Conservation (phyloP, 2,797 vertebrate species). For the Malacoctenus gilli region DNA sequence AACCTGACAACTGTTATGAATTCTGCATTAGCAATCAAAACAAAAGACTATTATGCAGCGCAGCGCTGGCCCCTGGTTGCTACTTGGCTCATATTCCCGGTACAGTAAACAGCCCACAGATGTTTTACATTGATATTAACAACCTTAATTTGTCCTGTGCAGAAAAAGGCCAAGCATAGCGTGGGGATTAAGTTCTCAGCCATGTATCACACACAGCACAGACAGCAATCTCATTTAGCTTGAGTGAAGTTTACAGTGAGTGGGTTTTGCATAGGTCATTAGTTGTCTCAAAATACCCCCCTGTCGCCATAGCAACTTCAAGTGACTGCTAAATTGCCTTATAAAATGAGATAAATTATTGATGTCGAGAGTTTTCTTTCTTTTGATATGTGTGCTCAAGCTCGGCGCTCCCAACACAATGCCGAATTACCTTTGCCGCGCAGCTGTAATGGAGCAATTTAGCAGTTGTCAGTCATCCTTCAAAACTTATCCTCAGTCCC, state of each 20-base stretch:
- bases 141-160: slow-evolving; percentile 75
- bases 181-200: slow-evolving; percentile 73
- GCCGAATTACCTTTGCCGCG: slow-evolving; percentile 34
- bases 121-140: slow-evolving; percentile 81
- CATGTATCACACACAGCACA: slow-evolving; percentile 74
- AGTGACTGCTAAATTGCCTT: slow-evolving; percentile 77
- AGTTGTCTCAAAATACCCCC: slow-evolving; percentile 79
- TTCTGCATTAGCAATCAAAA: slow-evolving; percentile 76
- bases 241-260: slow-evolving; percentile 79
- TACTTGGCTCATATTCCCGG: slow-evolving; percentile 69
- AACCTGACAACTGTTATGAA: slow-evolving; percentile 75
- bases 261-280: slow-evolving; percentile 81
- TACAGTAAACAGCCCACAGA: slow-evolving; percentile 78
- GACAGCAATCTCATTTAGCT: slow-evolving; percentile 76
- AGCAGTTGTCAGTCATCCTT: slow-evolving; percentile 58
- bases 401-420: slow-evolving; percentile 51
- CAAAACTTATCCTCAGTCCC: slow-evolving; percentile 33
- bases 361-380: slow-evolving; percentile 61
- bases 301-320: slow-evolving; percentile 81
- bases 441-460: slow-evolving; percentile 53
- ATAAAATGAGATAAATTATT: slow-evolving; percentile 79
- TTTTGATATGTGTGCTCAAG: slow-evolving; percentile 46
- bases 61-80: slow-evolving; percentile 47
- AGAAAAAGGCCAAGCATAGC: slow-evolving; percentile 68
- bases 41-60: slow-evolving; percentile 70